These are phyloP conservation scores for Olivierus martensii DNA, from an alignment of 1,140 invertebrate genomes.

Conservation along the genomic window DNA sequence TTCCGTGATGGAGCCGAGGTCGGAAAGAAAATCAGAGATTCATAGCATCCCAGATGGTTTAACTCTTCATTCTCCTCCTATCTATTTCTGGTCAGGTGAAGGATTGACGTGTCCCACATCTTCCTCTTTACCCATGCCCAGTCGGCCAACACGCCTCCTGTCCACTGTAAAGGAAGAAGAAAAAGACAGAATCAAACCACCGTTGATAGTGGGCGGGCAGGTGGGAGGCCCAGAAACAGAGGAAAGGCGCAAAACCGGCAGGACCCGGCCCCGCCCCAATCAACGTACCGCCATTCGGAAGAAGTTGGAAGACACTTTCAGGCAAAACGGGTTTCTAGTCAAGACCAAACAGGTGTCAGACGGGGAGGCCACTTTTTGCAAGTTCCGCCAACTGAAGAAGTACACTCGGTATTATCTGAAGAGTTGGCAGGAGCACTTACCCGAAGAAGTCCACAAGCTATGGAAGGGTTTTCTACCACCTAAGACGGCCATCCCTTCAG, in stretches of 20 bases:
- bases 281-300: conserved; percentile 45
- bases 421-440: conserved; percentile 84
- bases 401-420: conserved; percentile 81
- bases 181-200: not conserved
- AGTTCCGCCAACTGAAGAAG: conserved; percentile 77
- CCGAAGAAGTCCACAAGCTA: conserved; percentile 34
- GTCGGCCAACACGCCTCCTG: not conserved
- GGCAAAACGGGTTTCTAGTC: conserved; percentile 80
- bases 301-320: conserved; percentile 79
- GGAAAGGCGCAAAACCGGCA: not conserved
- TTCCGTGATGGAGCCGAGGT: too few relatives aligned
- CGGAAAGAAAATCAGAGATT: conserved; percentile 9
- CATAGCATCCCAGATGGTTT: conserved; percentile 9
- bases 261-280: not conserved
- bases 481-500: conserved; percentile 17
- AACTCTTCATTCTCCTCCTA: conserved; percentile 13
- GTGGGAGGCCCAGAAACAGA: not conserved
- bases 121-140: not conserved
- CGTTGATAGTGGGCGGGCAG: not conserved
- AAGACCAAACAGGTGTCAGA: conserved; percentile 84
- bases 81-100: conserved; percentile 10
- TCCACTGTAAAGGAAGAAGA: not conserved
- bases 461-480: conserved; percentile 24
- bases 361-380: conserved; percentile 83
- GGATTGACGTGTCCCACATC: conserved; percentile 1